Percentiles rank a stretch among this genome's conserved stretches.
Evolutionary conservation across 2,113 vertebrate species (phyloP).

Genomic region (Aepyceros melampus): DNA sequence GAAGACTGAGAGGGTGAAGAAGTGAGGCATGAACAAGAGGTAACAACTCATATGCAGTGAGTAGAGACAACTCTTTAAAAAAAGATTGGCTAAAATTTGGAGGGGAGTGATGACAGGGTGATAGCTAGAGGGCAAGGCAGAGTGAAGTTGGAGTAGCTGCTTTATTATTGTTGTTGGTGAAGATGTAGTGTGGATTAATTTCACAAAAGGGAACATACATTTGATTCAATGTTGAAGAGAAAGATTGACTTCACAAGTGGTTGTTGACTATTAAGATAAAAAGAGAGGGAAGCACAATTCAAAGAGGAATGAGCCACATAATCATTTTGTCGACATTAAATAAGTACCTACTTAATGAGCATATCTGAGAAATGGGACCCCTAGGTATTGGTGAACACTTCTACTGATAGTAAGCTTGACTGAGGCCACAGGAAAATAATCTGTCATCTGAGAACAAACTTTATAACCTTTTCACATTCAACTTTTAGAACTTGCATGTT

Average conservation of each 20-base stretch:
- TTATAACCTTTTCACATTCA: slow-evolving; percentile 2
- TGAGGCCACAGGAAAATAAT: not conserved
- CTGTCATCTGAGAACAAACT: not conserved
- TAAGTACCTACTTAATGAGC: not conserved
- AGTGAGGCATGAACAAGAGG: not conserved
- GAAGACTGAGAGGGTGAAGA: not conserved
- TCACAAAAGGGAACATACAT: not conserved
- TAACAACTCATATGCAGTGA: not conserved
- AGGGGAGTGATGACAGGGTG: rapidly evolving
- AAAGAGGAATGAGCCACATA: not conserved
- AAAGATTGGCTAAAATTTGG: not conserved
- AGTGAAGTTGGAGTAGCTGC: not conserved
- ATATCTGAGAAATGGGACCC: not conserved
- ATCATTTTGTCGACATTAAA: not conserved
- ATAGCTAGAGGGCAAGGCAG: not conserved
- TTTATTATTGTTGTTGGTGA: not conserved
- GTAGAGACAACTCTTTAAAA: not conserved
- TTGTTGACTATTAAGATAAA: not conserved
- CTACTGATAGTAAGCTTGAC: not conserved
- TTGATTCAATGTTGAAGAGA: not conserved
- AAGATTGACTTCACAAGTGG: not conserved
- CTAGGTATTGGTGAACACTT: not conserved
- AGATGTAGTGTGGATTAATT: not conserved
- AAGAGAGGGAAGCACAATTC: not conserved
- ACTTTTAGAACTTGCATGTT: not conserved